Percentiles rank a stretch among this genome's conserved stretches.
Evolutionary conservation across 2,113 vertebrate species (phyloP).

Genomic region (Gobio gobio): DNA sequence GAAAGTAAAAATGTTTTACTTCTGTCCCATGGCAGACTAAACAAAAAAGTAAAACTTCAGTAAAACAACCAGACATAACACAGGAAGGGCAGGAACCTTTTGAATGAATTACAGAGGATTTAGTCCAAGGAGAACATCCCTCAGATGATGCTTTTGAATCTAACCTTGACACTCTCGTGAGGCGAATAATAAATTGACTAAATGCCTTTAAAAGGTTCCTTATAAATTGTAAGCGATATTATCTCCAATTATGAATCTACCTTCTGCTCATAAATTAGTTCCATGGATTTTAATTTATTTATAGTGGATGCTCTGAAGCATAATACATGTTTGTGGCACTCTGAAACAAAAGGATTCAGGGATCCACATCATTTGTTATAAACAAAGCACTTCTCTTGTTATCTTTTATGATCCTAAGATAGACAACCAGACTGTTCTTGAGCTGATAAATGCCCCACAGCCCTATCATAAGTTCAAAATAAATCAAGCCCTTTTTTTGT

Average conservation of each 20-base stretch:
- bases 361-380: conserved; percentile 29
- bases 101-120: conserved; percentile 58
- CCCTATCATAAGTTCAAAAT: conserved; percentile 26
- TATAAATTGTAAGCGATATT: conserved; percentile 22
- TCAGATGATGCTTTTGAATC: conserved; percentile 42
- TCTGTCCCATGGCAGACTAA: conserved; percentile 44
- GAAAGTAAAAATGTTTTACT: not conserved
- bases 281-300: conserved; percentile 38
- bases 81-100: conserved; percentile 47
- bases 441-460: conserved; percentile 11
- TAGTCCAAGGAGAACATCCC: conserved; percentile 44
- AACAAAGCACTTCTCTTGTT: conserved; percentile 29
- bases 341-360: conserved; percentile 8
- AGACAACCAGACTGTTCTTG: conserved; percentile 16
- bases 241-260: conserved; percentile 11
- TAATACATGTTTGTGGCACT: not conserved
- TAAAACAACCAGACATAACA: conserved; percentile 22
- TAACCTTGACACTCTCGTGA: conserved; percentile 1
- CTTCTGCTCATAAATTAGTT: conserved; percentile 16
- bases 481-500: conserved; percentile 15
- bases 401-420: conserved; percentile 32
- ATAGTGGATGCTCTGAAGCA: conserved; percentile 29
- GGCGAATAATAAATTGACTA: conserved; percentile 9
- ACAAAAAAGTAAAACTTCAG: conserved; percentile 57
- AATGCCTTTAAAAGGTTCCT: conserved; percentile 30